A percentile compares a stretch with the other conserved stretches of the same genome.
Evolutionary conservation across 30 jellyfish, hydroid and myxozoan genomes (phyloP).

Genomic region (Nemopilema nomurai): DNA sequence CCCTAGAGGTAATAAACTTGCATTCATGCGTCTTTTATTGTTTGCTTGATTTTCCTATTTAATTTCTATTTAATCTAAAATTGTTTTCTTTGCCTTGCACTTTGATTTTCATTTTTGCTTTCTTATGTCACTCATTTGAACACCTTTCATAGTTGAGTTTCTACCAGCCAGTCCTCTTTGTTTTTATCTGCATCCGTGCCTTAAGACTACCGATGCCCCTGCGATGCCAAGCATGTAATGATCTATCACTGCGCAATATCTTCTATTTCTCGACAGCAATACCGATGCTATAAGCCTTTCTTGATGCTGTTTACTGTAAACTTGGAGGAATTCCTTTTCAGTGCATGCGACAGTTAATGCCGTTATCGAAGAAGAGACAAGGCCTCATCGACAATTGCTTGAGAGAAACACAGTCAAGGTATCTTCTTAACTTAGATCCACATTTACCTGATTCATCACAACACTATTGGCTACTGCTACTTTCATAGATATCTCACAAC

Average conservation of each 20-base stretch:
- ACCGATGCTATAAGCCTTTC: background rate
- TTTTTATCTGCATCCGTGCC: background rate
- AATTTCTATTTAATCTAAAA: too few relatives aligned
- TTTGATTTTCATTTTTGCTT: too few relatives aligned
- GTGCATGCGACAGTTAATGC: constrained; percentile 74
- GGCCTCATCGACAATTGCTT: constrained; percentile 83
- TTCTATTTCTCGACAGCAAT: too few relatives aligned
- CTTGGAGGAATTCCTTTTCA: background rate
- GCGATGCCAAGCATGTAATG: background rate
- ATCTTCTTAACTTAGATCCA: too few relatives aligned
- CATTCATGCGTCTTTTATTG: background rate
- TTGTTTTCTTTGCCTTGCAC: too few relatives aligned
- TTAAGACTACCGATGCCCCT: background rate
- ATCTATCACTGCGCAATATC: too few relatives aligned
- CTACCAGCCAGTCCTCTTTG: background rate
- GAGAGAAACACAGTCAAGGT: constrained; percentile 82
- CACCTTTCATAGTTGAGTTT: background rate
- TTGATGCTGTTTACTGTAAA: too few relatives aligned
- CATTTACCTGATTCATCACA: too few relatives aligned
- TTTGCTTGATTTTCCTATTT: too few relatives aligned
- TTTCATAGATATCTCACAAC: too few relatives aligned
- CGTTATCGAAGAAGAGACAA: constrained; percentile 71
- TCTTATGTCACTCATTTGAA: background rate
- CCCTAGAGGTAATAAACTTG: constrained; percentile 55
- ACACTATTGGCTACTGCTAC: too few relatives aligned